A percentile compares a stretch with the other conserved stretches of the same genome.
phyloP scores from a whole-genome alignment of 2,888 invertebrate species.

The Macrophya alboannulata region DNA sequence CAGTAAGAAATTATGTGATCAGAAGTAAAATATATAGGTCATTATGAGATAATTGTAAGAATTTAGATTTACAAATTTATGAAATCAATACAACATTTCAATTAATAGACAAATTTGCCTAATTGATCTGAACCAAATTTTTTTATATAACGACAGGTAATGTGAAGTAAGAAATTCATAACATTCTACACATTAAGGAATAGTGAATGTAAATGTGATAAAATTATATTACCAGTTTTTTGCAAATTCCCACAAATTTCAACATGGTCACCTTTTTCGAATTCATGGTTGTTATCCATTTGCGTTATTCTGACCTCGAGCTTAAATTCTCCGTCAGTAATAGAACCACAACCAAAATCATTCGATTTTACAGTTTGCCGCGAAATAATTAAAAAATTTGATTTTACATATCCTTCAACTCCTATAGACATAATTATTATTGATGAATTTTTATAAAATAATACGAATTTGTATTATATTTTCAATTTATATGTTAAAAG shows the following conservation, averaged over 20 bases:
- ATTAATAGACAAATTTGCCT: too few species aligned
- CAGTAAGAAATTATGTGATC: too few species aligned
- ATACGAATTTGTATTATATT: too few species aligned
- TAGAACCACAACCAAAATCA: conserved; percentile 10
- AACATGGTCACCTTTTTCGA: neutral
- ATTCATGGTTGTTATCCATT: neutral
- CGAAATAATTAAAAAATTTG: neutral
- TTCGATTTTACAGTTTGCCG: neutral
- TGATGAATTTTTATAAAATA: neutral
- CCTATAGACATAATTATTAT: neutral
- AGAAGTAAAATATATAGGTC: too few species aligned
- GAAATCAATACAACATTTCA: too few species aligned
- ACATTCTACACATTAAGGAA: neutral
- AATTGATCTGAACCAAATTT: too few species aligned
- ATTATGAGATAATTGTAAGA: too few species aligned
- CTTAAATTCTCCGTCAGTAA: conserved; percentile 2
- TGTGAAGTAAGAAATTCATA: too few species aligned
- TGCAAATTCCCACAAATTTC: neutral
- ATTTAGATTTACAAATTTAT: too few species aligned
- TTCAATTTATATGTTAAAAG: too few species aligned
- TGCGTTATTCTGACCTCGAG: neutral
- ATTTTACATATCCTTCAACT: neutral
- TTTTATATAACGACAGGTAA: too few species aligned
- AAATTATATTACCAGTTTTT: conserved; percentile 59
- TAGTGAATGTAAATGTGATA: neutral